Percentiles rank a stretch among this genome's conserved stretches.
Evolutionary conservation across 2,113 vertebrate genomes (phyloP).

Genomic region (Regulus satrapa): DNA sequence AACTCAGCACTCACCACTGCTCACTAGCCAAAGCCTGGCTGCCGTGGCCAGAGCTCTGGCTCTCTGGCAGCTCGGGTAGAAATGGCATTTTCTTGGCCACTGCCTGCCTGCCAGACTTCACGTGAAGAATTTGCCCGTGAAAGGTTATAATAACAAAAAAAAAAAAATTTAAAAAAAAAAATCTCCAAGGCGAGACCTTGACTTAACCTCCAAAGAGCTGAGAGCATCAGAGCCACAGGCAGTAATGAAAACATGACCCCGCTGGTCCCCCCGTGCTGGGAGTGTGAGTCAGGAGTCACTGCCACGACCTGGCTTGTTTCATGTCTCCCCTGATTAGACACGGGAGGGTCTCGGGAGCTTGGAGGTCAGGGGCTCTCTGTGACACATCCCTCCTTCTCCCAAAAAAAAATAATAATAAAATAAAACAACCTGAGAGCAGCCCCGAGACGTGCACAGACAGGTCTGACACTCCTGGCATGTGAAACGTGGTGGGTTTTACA

Average conservation of each 20-base stretch:
- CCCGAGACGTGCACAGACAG: background rate
- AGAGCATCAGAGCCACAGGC: conserved; percentile 3
- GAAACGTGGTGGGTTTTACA: background rate
- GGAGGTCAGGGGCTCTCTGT: background rate
- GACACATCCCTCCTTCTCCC: background rate
- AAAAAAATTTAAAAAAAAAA: no score
- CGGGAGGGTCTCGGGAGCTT: background rate
- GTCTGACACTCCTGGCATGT: background rate
- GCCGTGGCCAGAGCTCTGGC: background rate
- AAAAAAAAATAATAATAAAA: no score
- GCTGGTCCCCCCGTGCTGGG: background rate
- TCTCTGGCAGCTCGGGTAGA: background rate
- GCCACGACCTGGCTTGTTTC: background rate
- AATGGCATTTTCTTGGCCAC: conserved; percentile 12
- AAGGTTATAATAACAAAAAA: conserved; percentile 45
- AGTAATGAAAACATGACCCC: conserved; percentile 40
- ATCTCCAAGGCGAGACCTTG: conserved; percentile 47
- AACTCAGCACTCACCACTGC: background rate
- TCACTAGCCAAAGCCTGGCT: background rate
- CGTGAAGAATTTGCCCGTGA: background rate
- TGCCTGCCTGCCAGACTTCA: background rate
- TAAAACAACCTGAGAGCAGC: background rate
- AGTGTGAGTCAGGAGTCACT: background rate
- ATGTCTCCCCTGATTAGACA: conserved; percentile 2
- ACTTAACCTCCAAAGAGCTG: conserved; percentile 31